Evolutionary conservation across 2,888 invertebrate species (phyloP), one percentile per base, ranked within the genome.

Genomic region (Drosophila cracens): DNA sequence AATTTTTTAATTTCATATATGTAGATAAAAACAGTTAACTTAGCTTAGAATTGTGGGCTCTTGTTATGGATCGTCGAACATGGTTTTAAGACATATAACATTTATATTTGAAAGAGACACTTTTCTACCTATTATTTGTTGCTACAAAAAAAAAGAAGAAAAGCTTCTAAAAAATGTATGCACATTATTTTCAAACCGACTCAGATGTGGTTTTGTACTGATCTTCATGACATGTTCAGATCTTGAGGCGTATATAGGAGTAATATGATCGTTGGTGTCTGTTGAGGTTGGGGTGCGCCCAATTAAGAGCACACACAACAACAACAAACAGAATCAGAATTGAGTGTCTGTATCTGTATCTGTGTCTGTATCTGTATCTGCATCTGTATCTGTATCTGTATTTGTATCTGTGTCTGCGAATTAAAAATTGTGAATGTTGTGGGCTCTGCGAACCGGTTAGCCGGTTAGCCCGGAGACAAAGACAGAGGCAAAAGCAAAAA

Each of bases 361-460:
- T 25, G 11, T 25, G 29, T 65, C 34, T 38, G 53, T 40, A 31
- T 31, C 8, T 31, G 31, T 8, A 10, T 31, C 31, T 31, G 31
- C 2, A 31, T 31, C 8, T 31, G 31, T 8, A 65, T 38, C 43
- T 59, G 58, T 8, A 31, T 31, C 31, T 31, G 8, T 31, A 31
- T 8, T 2, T 25, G 25, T 25, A 25, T 25, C 25, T 25, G 25
- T 25, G 65, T 43, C 48, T 58, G 58, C 16, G 27, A 52, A 56
- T 63, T 52, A 18, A 58, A 8, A 38, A 59, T 49, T 58, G 48
- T 40, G 40, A 43, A 49, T 70, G 48, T 48, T 51, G 59, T 56
- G 66, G 73, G 54, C 56, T 61, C 57, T n/a, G 56, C 43, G 49
- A 62, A 69, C 74, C 74, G 69, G 74, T 74, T 74, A 31, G 40